phyloP scores from a whole-genome alignment of 2,113 vertebrate genomes.

The Pogonocichla stellata region DNA sequence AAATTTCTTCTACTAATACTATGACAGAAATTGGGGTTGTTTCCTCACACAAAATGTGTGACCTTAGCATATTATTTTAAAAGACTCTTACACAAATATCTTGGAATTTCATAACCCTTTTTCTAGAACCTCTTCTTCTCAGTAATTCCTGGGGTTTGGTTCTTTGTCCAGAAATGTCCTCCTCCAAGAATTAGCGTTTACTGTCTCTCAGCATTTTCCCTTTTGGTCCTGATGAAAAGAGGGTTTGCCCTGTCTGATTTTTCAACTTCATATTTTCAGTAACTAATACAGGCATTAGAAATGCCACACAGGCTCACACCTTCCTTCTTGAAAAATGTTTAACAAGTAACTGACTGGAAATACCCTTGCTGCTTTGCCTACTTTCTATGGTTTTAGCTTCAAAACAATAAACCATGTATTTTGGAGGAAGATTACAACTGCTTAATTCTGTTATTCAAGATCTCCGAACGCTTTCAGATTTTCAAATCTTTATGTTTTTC shows the following conservation, averaged over 20 bases:
- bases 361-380: neutral
- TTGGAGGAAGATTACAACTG: neutral
- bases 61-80: neutral
- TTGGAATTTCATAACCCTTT: neutral
- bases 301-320: rapidly evolving
- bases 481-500: neutral
- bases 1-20: neutral
- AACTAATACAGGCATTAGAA: neutral
- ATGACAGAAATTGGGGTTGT: neutral
- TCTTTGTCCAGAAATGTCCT: neutral
- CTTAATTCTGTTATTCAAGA: neutral
- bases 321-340: neutral
- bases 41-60: neutral
- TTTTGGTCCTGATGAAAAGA: neutral
- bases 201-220: neutral
- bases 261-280: neutral
- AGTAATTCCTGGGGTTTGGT: neutral
- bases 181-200: neutral
- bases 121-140: neutral
- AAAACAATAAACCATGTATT: neutral
- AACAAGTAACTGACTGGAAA: neutral
- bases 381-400: neutral
- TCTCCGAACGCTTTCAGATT: too few relatives aligned
- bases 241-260: neutral
- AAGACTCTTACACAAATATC: neutral